Percentiles rank a stretch among this genome's conserved stretches.
Conservation (phyloP, 1,140 invertebrate species). For the Apis dorsata region DNA sequence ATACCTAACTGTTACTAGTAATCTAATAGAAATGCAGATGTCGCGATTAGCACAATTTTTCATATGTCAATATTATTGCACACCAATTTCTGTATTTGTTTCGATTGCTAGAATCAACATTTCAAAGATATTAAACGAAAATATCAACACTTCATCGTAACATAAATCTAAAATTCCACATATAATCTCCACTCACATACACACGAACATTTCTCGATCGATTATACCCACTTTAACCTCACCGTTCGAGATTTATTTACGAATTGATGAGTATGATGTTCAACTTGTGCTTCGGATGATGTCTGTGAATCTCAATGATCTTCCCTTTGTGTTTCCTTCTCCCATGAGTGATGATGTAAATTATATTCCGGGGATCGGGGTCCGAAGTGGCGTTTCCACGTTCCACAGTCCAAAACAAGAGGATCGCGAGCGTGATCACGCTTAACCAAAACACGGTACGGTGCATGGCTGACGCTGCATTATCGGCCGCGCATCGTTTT, state of each 20-base stretch:
- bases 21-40: too few relatives aligned
- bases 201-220: too few relatives aligned
- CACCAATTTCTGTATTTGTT: too few relatives aligned
- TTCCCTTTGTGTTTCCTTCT: neutral
- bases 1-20: too few relatives aligned
- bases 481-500: neutral
- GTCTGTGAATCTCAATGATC: slow-evolving; percentile 12
- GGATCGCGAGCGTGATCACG: slow-evolving; percentile 10
- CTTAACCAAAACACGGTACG: slow-evolving; percentile 8
- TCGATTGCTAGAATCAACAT: too few relatives aligned
- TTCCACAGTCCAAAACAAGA: neutral
- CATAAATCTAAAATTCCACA: neutral
- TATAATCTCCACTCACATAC: too few relatives aligned
- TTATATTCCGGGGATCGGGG: neutral
- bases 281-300: neutral
- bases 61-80: too few relatives aligned
- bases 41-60: too few relatives aligned
- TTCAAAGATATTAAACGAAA: too few relatives aligned
- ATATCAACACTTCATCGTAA: too few relatives aligned
- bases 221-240: neutral
- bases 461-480: neutral
- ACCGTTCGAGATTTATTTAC: neutral
- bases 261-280: neutral
- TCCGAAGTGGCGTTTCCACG: neutral
- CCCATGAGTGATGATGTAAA: slow-evolving; percentile 30